Evolutionary conservation across 1,140 invertebrate species (phyloP).

Genomic region (Papilio helenus): DNA sequence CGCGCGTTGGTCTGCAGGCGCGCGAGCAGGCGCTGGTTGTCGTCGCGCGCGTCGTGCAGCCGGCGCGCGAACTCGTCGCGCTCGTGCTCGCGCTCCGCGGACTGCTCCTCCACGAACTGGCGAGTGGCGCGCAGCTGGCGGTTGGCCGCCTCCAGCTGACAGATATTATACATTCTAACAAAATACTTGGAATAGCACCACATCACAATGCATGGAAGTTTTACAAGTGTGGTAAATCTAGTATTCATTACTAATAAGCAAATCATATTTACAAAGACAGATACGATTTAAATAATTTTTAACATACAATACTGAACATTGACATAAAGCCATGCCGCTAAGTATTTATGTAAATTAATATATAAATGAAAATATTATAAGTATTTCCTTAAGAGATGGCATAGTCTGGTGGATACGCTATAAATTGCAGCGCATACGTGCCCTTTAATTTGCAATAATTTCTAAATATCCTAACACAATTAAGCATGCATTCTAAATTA

Average conservation of each 20-base stretch:
- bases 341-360: neutral
- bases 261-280: too few species aligned
- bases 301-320: neutral
- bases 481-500: neutral
- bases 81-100: conserved; percentile 89
- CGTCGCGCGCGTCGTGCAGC: conserved; percentile 84
- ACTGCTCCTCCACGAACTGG: conserved; percentile 91
- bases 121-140: conserved; percentile 89
- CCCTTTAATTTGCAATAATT: too few species aligned
- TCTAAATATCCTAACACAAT: neutral
- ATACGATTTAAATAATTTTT: too few species aligned
- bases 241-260: too few species aligned
- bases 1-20: conserved; percentile 83
- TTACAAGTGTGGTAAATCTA: too few species aligned
- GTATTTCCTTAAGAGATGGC: neutral
- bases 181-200: too few species aligned
- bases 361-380: neutral
- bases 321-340: neutral
- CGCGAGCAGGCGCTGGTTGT: conserved; percentile 85
- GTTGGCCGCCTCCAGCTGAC: conserved; percentile 90
- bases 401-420: neutral
- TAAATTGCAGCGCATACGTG: too few species aligned
- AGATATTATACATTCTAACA: neutral
- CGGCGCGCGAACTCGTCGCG: conserved; percentile 89
- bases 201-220: too few species aligned